Evolutionary conservation across 2,888 invertebrate genomes (phyloP), one percentile per base, ranked within the genome.

Genomic region (Fragum whitleyi): DNA sequence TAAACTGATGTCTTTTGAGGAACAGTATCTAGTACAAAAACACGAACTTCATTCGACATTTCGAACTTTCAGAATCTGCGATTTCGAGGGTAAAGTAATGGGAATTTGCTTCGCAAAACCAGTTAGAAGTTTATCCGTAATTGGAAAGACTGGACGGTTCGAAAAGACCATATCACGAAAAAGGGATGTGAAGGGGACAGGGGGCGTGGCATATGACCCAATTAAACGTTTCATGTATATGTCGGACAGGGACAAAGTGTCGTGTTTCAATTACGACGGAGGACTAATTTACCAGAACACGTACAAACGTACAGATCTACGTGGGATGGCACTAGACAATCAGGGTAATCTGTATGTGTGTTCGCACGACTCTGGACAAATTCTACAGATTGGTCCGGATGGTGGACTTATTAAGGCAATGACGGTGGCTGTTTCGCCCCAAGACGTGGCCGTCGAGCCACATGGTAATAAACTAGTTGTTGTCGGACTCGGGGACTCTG

Each of bases 381-480:
- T 85, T 14, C 77, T 85, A 3, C 85, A 85, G 70, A 87, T 83
- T 36, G 74, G 74, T 19, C 77, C 82, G 26, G 82, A 76, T 55
- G 84, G 86, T n/a, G 67, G 61, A 6, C 72, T 83, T 6, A 79
- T 85, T 53, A 85, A 85, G 53, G 76, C 83, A 6, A 85, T 85
- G 21, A 73, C 83, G 21, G 85, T 85, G 55, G 78, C 83, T 1
- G 59, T 85, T n/a, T 85, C 85, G 6, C 85, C 85, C 28, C 85
- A 85, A 77, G 85, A 85, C 72, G 83, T 85, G 65, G 85, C 85
- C 19, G 81, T 85, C 23, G 85, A 85, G 59, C 85, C 85, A 26
- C 73, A 83, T 77, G 85, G 85, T 3, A 85, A 83, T 74, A 85
- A 85, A 55, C 79, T 85, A 74, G 69, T 83, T 1, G 85, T 85